Percentiles rank a stretch among this genome's conserved stretches.
phyloP scores from a whole-genome alignment of 2,888 invertebrate species.

The Pasiphila rectangulata region DNA sequence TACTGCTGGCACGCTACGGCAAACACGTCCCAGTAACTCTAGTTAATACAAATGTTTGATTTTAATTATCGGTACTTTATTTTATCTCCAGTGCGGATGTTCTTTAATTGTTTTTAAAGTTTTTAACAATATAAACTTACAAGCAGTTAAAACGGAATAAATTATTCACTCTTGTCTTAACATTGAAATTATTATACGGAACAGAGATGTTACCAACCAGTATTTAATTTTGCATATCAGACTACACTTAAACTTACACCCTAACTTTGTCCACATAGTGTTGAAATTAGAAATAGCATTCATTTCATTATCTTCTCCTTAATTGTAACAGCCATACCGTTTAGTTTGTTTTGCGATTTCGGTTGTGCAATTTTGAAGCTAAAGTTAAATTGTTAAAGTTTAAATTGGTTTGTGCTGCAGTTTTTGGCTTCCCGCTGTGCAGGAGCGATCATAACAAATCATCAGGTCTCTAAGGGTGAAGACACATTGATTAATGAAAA shows the following conservation, averaged over 20 bases:
- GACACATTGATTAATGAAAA: constrained; percentile 34
- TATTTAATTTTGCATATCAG: constrained; percentile 52
- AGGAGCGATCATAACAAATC: constrained; percentile 76
- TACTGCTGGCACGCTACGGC: too few relatives aligned
- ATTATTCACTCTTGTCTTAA: constrained; percentile 72
- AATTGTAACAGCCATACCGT: constrained; percentile 69
- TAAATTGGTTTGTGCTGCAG: constrained; percentile 52
- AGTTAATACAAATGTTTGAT: too few relatives aligned
- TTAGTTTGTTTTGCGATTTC: constrained; percentile 73
- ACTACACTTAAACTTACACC: constrained; percentile 37
- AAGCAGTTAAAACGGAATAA: constrained; percentile 58
- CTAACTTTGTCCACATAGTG: constrained; percentile 28
- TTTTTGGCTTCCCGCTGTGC: constrained; percentile 70
- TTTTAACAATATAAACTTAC: constrained; percentile 20
- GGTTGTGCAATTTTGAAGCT: constrained; percentile 38
- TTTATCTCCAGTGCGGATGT: too few relatives aligned
- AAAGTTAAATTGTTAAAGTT: constrained; percentile 40
- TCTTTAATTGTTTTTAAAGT: constrained; percentile 18
- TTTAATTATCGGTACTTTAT: too few relatives aligned
- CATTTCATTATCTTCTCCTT: constrained; percentile 64
- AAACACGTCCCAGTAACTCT: too few relatives aligned
- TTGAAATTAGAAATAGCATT: constrained; percentile 29
- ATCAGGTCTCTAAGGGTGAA: constrained; percentile 51
- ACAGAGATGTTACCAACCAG: constrained; percentile 61
- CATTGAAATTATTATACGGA: constrained; percentile 65